phyloP scores from a whole-genome alignment of 2,888 invertebrate species.

The Ditylenchus weischeri region DNA sequence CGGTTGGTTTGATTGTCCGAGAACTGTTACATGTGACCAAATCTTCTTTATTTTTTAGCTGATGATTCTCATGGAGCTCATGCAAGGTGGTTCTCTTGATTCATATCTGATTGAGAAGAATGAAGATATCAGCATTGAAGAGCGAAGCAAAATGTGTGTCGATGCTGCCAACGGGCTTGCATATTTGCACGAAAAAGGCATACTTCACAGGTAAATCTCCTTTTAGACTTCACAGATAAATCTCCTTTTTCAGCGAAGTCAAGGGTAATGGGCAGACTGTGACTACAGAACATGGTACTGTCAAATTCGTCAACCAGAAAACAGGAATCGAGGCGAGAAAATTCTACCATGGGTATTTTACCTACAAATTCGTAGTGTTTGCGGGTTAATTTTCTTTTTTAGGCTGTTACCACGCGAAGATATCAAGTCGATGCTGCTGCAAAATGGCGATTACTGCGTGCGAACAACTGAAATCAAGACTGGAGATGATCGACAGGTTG shows the following conservation, averaged over 20 bases:
- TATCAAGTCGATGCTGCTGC: constrained; percentile 12
- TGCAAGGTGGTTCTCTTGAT: constrained; percentile 59
- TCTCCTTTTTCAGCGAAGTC: background rate
- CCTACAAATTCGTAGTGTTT: background rate
- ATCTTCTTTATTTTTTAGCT: constrained; percentile 62
- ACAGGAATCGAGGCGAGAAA: constrained; percentile 1
- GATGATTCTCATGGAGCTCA: constrained; percentile 97
- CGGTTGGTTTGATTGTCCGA: constrained; percentile 58
- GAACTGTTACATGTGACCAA: background rate
- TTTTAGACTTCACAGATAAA: too few relatives aligned
- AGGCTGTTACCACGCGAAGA: constrained; percentile 21
- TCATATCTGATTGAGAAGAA: constrained; percentile 16
- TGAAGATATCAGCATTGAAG: constrained; percentile 16
- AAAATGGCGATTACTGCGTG: too few relatives aligned
- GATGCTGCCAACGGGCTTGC: constrained; percentile 28
- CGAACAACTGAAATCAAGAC: too few relatives aligned
- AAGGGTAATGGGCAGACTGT: background rate
- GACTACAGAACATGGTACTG: background rate
- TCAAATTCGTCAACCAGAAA: background rate
- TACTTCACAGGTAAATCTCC: constrained; percentile 23
- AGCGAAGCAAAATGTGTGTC: constrained; percentile 18
- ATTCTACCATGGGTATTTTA: constrained; percentile 9
- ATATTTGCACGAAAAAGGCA: constrained; percentile 23
- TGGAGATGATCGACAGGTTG: too few relatives aligned
- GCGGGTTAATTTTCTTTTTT: background rate